These are phyloP conservation scores for Tachyglossus aculeatus DNA, from an alignment of 2,797 vertebrate species.

Conservation along the genomic window DNA sequence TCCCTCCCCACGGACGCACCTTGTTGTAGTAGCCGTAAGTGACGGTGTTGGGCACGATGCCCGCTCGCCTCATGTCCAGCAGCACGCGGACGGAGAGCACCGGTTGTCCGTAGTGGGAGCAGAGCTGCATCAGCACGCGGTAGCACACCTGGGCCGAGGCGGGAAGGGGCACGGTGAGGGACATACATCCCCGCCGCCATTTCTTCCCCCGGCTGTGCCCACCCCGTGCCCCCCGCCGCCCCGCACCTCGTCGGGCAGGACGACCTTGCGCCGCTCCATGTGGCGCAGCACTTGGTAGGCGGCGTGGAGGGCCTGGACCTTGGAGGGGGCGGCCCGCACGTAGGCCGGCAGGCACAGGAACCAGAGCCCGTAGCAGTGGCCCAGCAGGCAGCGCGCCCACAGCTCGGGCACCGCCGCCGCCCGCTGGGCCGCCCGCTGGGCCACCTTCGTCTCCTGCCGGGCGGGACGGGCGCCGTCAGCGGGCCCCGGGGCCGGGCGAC, in stretches of 20 bases:
- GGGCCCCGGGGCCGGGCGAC: neutral
- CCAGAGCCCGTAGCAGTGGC: conserved; percentile 94
- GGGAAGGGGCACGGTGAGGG: neutral
- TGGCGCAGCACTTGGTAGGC: conserved; percentile 91
- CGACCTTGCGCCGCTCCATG: conserved; percentile 91
- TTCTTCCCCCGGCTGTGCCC: neutral
- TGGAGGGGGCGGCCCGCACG: conserved; percentile 80
- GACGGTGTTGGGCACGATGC: conserved; percentile 93
- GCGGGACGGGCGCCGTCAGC: neutral
- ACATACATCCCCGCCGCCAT: neutral
- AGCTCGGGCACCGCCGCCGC: conserved; percentile 86
- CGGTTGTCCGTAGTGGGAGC: conserved; percentile 91
- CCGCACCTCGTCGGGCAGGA: conserved; percentile 91
- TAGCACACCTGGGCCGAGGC: conserved; percentile 85
- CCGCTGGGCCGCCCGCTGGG: conserved; percentile 90
- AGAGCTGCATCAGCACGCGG: conserved; percentile 94
- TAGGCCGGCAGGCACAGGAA: conserved; percentile 93
- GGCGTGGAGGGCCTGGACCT: conserved; percentile 84
- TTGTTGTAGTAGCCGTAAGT: conserved; percentile 97
- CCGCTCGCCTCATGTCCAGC: conserved; percentile 94
- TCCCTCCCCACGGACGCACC: conserved; percentile 63
- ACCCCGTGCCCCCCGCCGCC: neutral
- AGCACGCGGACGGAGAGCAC: conserved; percentile 91
- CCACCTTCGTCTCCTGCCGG: conserved; percentile 90
- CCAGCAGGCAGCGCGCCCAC: conserved; percentile 93